A percentile compares a stretch with the other conserved stretches of the same genome.
Evolutionary conservation across 2,113 vertebrate genomes (phyloP).

Genomic region (Hemibagrus wyckioides): DNA sequence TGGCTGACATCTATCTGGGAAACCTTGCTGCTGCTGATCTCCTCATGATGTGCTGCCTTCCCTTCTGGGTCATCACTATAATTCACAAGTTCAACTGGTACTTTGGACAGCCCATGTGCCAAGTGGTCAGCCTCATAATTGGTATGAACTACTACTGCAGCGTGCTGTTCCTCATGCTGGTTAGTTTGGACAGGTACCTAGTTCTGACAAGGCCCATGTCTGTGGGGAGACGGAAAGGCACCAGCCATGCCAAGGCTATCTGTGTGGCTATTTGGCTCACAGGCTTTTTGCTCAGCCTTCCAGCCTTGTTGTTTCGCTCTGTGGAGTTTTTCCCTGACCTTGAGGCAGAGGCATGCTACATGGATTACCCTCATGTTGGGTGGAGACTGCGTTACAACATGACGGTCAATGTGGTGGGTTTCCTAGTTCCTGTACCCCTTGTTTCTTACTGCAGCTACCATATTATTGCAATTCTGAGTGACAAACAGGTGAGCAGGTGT

Average conservation of each 20-base stretch:
- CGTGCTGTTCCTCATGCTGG: slow-evolving; percentile 85
- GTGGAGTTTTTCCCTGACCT: slow-evolving; percentile 57
- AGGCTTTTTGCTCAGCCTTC: slow-evolving; percentile 76
- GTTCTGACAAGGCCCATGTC: slow-evolving; percentile 91
- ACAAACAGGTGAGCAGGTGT: slow-evolving; percentile 68
- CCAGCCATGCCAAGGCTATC: slow-evolving; percentile 80
- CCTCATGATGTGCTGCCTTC: slow-evolving; percentile 79
- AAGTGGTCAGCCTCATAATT: slow-evolving; percentile 76
- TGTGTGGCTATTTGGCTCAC: slow-evolving; percentile 83
- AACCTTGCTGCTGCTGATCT: slow-evolving; percentile 89
- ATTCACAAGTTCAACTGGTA: slow-evolving; percentile 80
- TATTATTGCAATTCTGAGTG: slow-evolving; percentile 79
- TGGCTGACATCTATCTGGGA: slow-evolving; percentile 90
- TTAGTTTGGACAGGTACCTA: slow-evolving; percentile 90
- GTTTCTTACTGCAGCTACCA: slow-evolving; percentile 80
- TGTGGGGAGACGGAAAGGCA: slow-evolving; percentile 78
- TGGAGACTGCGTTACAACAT: slow-evolving; percentile 79
- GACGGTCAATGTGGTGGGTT: slow-evolving; percentile 78
- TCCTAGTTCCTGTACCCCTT: slow-evolving; percentile 80
- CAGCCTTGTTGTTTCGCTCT: slow-evolving; percentile 74
- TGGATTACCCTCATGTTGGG: slow-evolving; percentile 68
- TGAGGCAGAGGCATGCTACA: slow-evolving; percentile 71
- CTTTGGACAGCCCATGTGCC: slow-evolving; percentile 85
- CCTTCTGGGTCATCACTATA: slow-evolving; percentile 90
- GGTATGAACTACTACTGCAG: slow-evolving; percentile 84